These are phyloP conservation scores for Luperina nickerlii DNA, from an alignment of 2,888 invertebrate species.

Conservation along the genomic window DNA sequence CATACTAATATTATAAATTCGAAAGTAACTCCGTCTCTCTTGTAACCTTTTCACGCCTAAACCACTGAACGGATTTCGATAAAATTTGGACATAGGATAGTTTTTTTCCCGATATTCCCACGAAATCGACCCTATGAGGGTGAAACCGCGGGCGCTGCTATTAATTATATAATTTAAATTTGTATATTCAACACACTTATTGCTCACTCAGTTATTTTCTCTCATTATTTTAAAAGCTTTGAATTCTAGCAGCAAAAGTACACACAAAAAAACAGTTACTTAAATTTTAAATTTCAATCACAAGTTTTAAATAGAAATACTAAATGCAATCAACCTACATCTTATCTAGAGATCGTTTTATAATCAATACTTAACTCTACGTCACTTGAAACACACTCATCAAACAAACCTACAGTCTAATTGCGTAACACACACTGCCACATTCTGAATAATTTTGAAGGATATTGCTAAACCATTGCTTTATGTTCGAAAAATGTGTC, in stretches of 20 bases:
- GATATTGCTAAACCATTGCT: background rate
- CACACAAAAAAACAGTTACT: background rate
- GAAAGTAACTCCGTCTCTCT: too few species aligned
- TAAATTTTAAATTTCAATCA: background rate
- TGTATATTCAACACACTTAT: background rate
- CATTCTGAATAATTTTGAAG: background rate
- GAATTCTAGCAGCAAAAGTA: background rate
- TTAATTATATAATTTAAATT: background rate
- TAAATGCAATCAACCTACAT: background rate
- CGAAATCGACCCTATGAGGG: too few species aligned
- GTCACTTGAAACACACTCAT: background rate
- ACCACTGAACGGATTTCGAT: too few species aligned
- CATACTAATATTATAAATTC: too few species aligned
- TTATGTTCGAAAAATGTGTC: background rate
- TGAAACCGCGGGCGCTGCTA: too few species aligned
- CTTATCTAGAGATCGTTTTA: conserved; percentile 8
- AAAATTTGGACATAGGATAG: too few species aligned
- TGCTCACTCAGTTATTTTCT: background rate
- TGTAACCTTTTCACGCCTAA: too few species aligned
- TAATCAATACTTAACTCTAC: background rate
- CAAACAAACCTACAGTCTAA: background rate
- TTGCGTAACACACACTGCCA: background rate
- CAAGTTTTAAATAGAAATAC: background rate
- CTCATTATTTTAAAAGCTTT: background rate
- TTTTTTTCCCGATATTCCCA: too few species aligned